Evolutionary conservation across 1,140 invertebrate genomes (phyloP).

Genomic region (Ectropis grisescens): DNA sequence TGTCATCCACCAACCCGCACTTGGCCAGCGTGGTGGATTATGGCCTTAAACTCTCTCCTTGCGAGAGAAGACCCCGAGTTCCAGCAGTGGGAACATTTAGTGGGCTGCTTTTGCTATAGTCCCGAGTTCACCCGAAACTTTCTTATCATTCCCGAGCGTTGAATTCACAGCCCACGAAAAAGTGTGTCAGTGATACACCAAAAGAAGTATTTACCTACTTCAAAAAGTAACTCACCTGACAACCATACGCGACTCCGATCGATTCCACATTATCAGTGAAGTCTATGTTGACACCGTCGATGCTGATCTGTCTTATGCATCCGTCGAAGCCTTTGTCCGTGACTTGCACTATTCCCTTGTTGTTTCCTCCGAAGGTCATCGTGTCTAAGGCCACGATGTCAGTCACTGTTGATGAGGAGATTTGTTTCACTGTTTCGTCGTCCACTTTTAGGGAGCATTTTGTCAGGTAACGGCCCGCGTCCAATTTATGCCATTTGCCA

Average conservation of each 20-base stretch:
- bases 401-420: constrained; percentile 36
- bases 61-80: too few species aligned
- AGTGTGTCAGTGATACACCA: too few species aligned
- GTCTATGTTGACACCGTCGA: constrained; percentile 82
- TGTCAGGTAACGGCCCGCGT: constrained; percentile 76
- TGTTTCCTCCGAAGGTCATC: constrained; percentile 92
- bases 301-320: constrained; percentile 88
- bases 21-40: too few species aligned
- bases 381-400: constrained; percentile 73
- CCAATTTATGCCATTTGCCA: constrained; percentile 85
- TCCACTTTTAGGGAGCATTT: constrained; percentile 81
- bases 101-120: too few species aligned
- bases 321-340: constrained; percentile 89
- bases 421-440: constrained; percentile 59
- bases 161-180: too few species aligned
- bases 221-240: constrained; percentile 83
- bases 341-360: constrained; percentile 76
- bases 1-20: too few species aligned
- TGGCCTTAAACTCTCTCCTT: too few species aligned
- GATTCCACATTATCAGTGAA: constrained; percentile 83
- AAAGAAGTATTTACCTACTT: too few species aligned
- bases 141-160: too few species aligned
- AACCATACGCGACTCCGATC: constrained; percentile 86
- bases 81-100: too few species aligned
- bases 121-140: too few species aligned